phyloP scores from a whole-genome alignment of 2,888 invertebrate species.

The Ectobius pallidus region DNA sequence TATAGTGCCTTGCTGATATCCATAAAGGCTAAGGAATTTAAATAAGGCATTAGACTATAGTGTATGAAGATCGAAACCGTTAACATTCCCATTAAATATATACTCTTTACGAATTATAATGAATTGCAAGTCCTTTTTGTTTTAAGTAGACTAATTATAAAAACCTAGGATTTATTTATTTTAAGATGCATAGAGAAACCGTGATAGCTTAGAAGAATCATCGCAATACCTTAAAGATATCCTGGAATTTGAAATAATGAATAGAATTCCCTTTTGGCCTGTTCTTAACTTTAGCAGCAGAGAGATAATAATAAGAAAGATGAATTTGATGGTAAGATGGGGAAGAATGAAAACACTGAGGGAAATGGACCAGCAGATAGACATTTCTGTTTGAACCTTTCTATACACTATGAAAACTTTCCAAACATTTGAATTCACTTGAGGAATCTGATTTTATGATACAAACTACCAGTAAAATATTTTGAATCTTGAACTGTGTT shows the following conservation, averaged over 20 bases:
- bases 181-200: too few relatives aligned
- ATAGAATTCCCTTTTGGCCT: conserved; percentile 27
- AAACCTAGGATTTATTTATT: too few relatives aligned
- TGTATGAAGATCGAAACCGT: too few relatives aligned
- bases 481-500: conserved; percentile 33
- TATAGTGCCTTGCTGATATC: too few relatives aligned
- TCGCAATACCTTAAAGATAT: too few relatives aligned
- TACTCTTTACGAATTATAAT: too few relatives aligned
- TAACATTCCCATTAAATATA: too few relatives aligned
- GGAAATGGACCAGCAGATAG: conserved; percentile 1
- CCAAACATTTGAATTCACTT: conserved; percentile 39
- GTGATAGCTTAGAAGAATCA: too few relatives aligned
- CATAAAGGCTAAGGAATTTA: too few relatives aligned
- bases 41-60: too few relatives aligned
- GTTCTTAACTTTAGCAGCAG: conserved; percentile 26
- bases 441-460: conserved; percentile 27
- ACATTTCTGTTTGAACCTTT: conserved; percentile 20
- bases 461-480: conserved; percentile 19
- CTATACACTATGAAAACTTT: conserved; percentile 34
- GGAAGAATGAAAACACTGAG: background rate
- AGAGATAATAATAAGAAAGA: conserved; percentile 21
- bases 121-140: too few relatives aligned
- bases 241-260: conserved; percentile 31
- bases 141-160: too few relatives aligned
- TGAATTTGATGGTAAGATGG: conserved; percentile 17